Evolutionary conservation across 2,797 vertebrate species (phyloP), one percentile per base, ranked within the genome.

Genomic region (Prionace glauca): DNA sequence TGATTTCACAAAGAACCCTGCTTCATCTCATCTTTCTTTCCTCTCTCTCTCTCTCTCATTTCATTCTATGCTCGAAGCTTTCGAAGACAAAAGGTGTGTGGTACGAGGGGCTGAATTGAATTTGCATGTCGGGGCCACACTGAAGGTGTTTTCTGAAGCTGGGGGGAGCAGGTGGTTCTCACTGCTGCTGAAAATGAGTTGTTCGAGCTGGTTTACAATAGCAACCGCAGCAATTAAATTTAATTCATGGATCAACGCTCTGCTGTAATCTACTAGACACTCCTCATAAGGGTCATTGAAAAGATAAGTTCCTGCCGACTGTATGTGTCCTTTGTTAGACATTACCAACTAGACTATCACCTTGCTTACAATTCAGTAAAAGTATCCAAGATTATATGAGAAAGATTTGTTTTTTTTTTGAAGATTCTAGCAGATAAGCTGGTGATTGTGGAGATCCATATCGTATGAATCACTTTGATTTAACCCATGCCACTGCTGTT

Each of bases 101-200:
- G 71, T 74, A 26, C 5, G 45, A 95, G 45, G 1, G 26, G 93
- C 93, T 77, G 45, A 95, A 77, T 24, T 95, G 69, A 50, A 95
- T 95, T 95, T 95, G 45, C 71, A 95, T 95, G 56, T 4, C 8
- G 26, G 5, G 56, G 71, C 45, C 93, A 60, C 14, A 74, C 41
- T n/a, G 93, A 94, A 94, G 96, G 60, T 77, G 65, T 96, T 96
- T 71, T 96, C 65, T 95, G 60, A 96, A 96, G 96, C 96, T 79
- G 81, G 95, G 96, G 96, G 96, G 96, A 97, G 97, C 97, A 97
- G 97, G 97, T 97, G 97, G 96, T 96, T 96, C 32, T 96, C 95
- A 72, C 95, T 88, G 67, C 96, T 96, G 96, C 95, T 96, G 97
- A 96, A 96, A 97, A 97, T 97, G 96, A 97, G 96, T 96, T 96